phyloP scores from a whole-genome alignment of 2,113 vertebrate species.

The Rhinichthys klamathensis region DNA sequence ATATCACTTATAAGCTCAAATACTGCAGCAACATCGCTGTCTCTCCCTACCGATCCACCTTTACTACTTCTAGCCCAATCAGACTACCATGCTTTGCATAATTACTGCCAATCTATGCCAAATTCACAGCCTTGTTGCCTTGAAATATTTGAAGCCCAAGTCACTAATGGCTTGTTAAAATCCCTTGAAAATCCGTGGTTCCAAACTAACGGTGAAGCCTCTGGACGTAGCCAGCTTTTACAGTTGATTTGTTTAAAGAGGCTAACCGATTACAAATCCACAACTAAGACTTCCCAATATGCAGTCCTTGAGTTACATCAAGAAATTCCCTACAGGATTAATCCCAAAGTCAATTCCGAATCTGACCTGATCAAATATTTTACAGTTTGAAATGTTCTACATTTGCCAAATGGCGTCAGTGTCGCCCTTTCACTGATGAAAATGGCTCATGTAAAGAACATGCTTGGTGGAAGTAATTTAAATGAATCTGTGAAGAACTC shows the following conservation, averaged over 20 bases:
- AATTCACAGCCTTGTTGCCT: conserved; percentile 33
- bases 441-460: conserved; percentile 21
- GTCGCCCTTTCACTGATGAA: background rate
- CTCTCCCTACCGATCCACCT: conserved; percentile 8
- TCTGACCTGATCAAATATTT: conserved; percentile 43
- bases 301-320: conserved; percentile 35
- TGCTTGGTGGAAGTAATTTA: conserved; percentile 20
- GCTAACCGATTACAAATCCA: conserved; percentile 56
- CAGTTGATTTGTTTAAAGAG: conserved; percentile 55
- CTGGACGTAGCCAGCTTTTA: conserved; percentile 45
- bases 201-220: conserved; percentile 41
- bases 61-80: conserved; percentile 22
- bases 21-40: background rate
- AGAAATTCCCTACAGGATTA: conserved; percentile 42
- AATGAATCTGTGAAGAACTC: conserved; percentile 30
- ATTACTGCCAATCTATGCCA: conserved; percentile 46
- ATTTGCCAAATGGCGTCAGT: conserved; percentile 3
- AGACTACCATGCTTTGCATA: conserved; percentile 36
- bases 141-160: conserved; percentile 35
- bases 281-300: conserved; percentile 48
- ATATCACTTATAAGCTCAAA: conserved; percentile 28
- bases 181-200: conserved; percentile 50
- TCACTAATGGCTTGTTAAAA: conserved; percentile 54
- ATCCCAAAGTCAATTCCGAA: conserved; percentile 40
- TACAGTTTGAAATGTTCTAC: conserved; percentile 26